Percentiles rank a stretch among this genome's conserved stretches.
phyloP scores from a whole-genome alignment of 1,140 invertebrate genomes.

The Lineus longissimus region DNA sequence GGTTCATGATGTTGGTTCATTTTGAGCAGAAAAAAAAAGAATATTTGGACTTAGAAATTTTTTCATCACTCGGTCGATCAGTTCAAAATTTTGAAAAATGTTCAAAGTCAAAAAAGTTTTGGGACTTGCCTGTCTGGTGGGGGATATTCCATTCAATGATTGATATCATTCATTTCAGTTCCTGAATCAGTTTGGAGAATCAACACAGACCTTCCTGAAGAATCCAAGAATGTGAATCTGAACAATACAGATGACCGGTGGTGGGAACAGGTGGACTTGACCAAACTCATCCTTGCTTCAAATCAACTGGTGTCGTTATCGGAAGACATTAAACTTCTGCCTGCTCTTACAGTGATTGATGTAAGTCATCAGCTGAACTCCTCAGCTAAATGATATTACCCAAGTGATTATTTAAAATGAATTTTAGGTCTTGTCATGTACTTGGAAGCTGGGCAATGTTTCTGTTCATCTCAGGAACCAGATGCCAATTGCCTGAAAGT shows the following conservation, averaged over 20 bases:
- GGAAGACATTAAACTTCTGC: constrained; percentile 66
- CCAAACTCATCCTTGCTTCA: constrained; percentile 74
- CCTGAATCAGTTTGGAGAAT: constrained; percentile 77
- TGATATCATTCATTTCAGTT: constrained; percentile 57
- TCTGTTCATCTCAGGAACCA: no score
- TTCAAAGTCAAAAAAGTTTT: no score
- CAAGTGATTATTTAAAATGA: not conserved
- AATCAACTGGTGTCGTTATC: constrained; percentile 69
- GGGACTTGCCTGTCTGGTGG: no score
- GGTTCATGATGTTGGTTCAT: no score
- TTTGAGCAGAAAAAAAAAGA: no score
- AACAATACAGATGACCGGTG: constrained; percentile 71
- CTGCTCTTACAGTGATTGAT: constrained; percentile 68
- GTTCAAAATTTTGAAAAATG: no score
- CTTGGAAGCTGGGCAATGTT: no score
- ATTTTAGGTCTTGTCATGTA: not conserved
- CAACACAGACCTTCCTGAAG: constrained; percentile 68
- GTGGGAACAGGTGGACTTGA: constrained; percentile 81
- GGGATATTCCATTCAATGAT: no score
- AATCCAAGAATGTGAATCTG: constrained; percentile 59
- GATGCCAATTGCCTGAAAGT: no score
- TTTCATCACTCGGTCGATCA: no score
- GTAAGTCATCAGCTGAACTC: constrained; percentile 57
- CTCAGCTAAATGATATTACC: not conserved
- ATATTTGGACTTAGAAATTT: no score